Percentiles rank a stretch among this genome's conserved stretches.
Conservation (phyloP, 2,797 vertebrate species). For the Muraenolepis orangiensis region DNA sequence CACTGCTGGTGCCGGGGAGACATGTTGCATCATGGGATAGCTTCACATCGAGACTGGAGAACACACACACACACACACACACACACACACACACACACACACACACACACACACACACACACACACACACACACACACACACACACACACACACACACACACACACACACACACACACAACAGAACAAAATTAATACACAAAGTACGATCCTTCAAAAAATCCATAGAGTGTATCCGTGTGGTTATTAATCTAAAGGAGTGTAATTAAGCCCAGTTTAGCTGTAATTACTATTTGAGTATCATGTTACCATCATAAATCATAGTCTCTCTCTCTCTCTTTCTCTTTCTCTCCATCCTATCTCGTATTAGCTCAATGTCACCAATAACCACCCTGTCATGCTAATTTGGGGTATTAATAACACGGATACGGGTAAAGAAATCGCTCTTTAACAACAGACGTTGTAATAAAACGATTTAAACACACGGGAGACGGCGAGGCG, state of each 20-base stretch:
- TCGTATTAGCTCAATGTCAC: conserved; percentile 22
- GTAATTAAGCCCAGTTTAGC: not conserved
- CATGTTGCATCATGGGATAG: conserved; percentile 99
- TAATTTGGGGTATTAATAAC: not conserved
- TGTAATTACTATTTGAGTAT: conserved; percentile 36
- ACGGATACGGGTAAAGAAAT: not conserved
- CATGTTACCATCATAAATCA: conserved; percentile 63
- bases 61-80: conserved; percentile 24
- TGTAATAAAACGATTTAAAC: not conserved
- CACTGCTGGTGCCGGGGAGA: conserved; percentile 94
- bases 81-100: not conserved
- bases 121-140: conserved; percentile 19
- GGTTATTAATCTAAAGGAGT: not conserved
- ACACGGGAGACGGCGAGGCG: not conserved
- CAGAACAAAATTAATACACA: conserved; percentile 2
- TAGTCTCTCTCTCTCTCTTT: conserved; percentile 13
- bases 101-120: not conserved
- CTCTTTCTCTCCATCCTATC: not conserved
- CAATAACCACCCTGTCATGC: conserved; percentile 18
- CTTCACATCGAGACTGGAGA: conserved; percentile 92
- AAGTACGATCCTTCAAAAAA: not conserved
- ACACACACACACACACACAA: not conserved
- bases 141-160: conserved; percentile 10
- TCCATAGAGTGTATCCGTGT: not conserved
- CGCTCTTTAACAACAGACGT: not conserved